A percentile compares a stretch with the other conserved stretches of the same genome.
These are phyloP conservation scores for Rhinoderma darwinii DNA, from an alignment of 2,113 vertebrate genomes.

Conservation along the genomic window DNA sequence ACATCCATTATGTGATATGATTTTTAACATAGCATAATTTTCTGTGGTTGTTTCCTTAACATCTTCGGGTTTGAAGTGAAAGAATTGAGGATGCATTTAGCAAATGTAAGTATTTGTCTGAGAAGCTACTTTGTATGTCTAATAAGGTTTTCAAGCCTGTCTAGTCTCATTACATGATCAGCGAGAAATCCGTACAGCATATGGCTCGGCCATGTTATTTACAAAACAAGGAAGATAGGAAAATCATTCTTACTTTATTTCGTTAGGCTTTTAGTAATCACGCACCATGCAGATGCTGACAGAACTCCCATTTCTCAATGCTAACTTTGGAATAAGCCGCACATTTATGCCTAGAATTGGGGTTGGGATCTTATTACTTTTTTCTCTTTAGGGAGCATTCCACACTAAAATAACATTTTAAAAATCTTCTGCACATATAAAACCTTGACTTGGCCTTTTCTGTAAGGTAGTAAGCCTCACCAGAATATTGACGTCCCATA, in stretches of 20 bases:
- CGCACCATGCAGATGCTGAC: conserved; percentile 48
- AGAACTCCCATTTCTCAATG: conserved; percentile 23
- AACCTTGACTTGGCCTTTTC: background rate
- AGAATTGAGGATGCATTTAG: conserved; percentile 45
- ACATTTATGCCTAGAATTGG: background rate
- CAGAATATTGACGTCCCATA: background rate
- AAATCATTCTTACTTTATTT: conserved; percentile 59
- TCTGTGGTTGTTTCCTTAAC: conserved; percentile 46
- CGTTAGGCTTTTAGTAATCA: conserved; percentile 48
- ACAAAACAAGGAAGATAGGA: conserved; percentile 45
- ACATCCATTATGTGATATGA: conserved; percentile 47
- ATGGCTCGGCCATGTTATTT: conserved; percentile 51
- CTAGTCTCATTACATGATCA: conserved; percentile 56
- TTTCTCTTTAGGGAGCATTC: background rate
- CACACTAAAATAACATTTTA: background rate
- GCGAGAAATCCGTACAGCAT: conserved; percentile 51
- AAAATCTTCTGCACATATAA: background rate
- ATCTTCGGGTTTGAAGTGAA: conserved; percentile 36
- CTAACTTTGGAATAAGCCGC: background rate
- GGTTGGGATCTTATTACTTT: background rate
- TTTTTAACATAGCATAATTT: conserved; percentile 53
- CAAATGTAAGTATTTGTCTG: conserved; percentile 50
- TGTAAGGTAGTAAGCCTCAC: background rate
- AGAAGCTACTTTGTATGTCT: conserved; percentile 49
- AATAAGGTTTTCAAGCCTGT: conserved; percentile 60